Evolutionary conservation across 2,888 invertebrate species (phyloP).

Genomic region (Apamea crenata): DNA sequence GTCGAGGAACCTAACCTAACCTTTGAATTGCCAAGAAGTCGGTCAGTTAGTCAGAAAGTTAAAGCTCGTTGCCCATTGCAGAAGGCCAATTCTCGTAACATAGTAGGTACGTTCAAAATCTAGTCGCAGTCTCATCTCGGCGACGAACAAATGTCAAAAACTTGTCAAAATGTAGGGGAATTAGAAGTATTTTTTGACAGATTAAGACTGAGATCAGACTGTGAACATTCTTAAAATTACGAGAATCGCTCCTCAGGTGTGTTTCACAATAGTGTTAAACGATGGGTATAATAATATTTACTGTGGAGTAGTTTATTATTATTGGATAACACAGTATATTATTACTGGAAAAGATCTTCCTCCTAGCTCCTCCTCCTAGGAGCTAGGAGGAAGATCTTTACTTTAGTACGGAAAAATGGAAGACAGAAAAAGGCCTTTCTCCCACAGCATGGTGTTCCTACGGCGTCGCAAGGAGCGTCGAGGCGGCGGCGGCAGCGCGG

Average conservation of each 20-base stretch:
- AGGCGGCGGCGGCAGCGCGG: slow-evolving; percentile 66
- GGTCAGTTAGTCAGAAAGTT: background rate
- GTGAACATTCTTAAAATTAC: too few relatives aligned
- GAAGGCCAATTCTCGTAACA: too few relatives aligned
- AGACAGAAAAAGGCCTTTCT: background rate
- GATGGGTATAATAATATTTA: background rate
- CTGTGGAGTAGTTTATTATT: background rate
- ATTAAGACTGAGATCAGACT: too few relatives aligned
- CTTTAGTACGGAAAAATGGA: background rate
- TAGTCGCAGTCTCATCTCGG: too few relatives aligned
- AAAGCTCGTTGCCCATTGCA: background rate
- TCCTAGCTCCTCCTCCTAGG: background rate
- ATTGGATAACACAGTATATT: background rate
- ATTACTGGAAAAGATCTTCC: background rate
- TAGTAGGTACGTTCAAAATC: too few relatives aligned
- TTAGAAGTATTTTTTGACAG: too few relatives aligned
- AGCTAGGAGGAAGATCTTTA: too few relatives aligned
- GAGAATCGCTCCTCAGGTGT: background rate
- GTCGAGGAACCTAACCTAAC: background rate
- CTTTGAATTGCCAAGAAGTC: background rate
- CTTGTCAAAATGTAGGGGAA: too few relatives aligned
- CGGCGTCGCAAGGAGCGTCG: slow-evolving; percentile 67
- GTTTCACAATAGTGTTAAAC: background rate
- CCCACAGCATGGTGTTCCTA: slow-evolving; percentile 57
- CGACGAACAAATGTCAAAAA: too few relatives aligned